Conservation (phyloP, 2,113 vertebrate genomes). For the Mungos mungo region DNA sequence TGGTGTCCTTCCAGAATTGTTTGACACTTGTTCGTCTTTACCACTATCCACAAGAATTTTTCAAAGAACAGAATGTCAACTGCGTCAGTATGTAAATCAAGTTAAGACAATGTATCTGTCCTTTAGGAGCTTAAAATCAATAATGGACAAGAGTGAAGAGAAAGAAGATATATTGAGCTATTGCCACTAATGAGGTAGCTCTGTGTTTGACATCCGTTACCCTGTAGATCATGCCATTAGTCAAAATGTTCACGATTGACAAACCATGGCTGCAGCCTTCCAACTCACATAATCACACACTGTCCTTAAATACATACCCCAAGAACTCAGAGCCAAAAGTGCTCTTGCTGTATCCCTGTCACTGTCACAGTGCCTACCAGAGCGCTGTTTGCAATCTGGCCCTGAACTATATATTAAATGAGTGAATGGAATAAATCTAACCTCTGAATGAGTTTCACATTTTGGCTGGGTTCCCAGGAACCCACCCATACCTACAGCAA, state of each 20-base stretch:
- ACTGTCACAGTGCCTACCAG: background rate
- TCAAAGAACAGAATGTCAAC: background rate
- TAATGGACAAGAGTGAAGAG: background rate
- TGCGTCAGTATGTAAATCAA: constrained; percentile 1
- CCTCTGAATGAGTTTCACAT: background rate
- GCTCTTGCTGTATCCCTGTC: background rate
- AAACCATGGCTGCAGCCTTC: background rate
- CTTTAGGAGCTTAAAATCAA: background rate
- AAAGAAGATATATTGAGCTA: background rate
- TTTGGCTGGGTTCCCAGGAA: constrained; percentile 36
- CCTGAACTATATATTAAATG: background rate
- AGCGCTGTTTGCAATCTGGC: background rate
- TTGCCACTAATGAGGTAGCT: background rate
- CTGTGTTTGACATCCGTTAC: background rate
- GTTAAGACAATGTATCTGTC: background rate
- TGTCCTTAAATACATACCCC: background rate
- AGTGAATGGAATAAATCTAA: background rate
- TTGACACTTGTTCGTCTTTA: background rate
- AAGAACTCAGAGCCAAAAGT: background rate
- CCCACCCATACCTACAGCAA: background rate
- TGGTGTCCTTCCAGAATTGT: background rate
- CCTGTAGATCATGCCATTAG: background rate
- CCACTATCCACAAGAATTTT: background rate
- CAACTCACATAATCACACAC: background rate
- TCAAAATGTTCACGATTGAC: background rate